A percentile compares a stretch with the other conserved stretches of the same genome.
Evolutionary conservation across 53 echinoderm and acorn worm genomes (phyloP).

Genomic region (Arbacia lixula): DNA sequence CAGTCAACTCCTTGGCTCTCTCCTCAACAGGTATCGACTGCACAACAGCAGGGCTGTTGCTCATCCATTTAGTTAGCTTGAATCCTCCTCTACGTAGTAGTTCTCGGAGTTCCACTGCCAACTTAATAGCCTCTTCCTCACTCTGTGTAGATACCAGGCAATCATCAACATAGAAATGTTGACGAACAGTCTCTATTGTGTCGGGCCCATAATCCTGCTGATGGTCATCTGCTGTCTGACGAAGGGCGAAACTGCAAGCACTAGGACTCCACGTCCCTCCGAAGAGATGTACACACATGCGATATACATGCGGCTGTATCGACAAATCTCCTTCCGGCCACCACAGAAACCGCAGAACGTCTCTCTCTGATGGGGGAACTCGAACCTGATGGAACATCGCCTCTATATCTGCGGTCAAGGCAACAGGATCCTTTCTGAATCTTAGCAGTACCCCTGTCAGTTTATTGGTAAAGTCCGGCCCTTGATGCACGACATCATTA

Average conservation of each 20-base stretch:
- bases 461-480: conserved; percentile 58
- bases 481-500: conserved; percentile 10
- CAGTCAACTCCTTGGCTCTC: too few relatives aligned
- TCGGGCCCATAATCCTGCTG: conserved; percentile 24
- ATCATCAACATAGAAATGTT: conserved; percentile 81
- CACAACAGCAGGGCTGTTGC: conserved; percentile 56
- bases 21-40: conserved; percentile 52
- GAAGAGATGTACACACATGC: conserved; percentile 64
- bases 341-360: conserved; percentile 61
- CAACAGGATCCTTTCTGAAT: conserved; percentile 34
- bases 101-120: conserved; percentile 26
- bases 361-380: conserved; percentile 58
- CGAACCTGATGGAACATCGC: conserved; percentile 75
- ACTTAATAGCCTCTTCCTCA: conserved; percentile 55
- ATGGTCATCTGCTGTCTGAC: conserved; percentile 63
- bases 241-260: conserved; percentile 59
- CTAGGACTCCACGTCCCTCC: conserved; percentile 57
- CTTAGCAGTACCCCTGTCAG: conserved; percentile 39
- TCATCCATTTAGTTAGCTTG: conserved; percentile 65
- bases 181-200: conserved; percentile 47
- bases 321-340: conserved; percentile 62
- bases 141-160: conserved; percentile 62
- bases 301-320: conserved; percentile 40
- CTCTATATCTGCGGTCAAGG: conserved; percentile 50
- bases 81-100: conserved; percentile 65